Base-by-base conservation (phyloP, 2,888 invertebrate genomes). In the Octonoba sinensis region DNA sequence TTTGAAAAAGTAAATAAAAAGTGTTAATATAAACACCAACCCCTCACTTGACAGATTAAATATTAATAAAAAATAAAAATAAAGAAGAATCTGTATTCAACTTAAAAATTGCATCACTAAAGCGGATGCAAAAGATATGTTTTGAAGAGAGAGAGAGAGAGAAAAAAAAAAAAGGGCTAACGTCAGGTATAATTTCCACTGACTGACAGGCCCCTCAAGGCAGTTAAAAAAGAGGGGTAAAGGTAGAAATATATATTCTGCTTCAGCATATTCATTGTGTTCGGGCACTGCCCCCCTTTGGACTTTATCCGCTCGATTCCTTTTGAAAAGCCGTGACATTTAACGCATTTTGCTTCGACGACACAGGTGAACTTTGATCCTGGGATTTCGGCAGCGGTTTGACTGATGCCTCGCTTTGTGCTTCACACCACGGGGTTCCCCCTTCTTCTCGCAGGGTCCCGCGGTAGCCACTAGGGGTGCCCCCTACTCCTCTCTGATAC, bases 301-400 rank as follows among this genome's bases (percentile, higher is more conserved):
- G 11, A 27, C 64, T 65, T 64, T 64, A 47, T 64, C 47, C 46
- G n/a, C 62, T 36, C 59, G 15, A 65, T 62, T 56, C 57, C 22
- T 64, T 66, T 66, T 51, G 18, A 24, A 66, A 69, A 73, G 66
- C 78, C 79, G 73, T 72, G 67, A 79, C 73, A 79, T 79, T 79
- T 79, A 73, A 79, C 79, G 79, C 79, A 54, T 69, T 79, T 78
- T 66, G n/a, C 49, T 65, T 66, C 71, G 51, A 16, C 51, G 73
- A 64, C 79, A 79, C 51, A 51, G 2, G 13, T 54, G 79, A 79
- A 62, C 79, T 79, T 62, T 79, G 79, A 79, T 67, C 79, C 57
- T 24, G 8, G 51, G 47, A 66, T 78, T 79, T 79, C 69, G 67
- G 79, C 73, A 73, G 51, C 20, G 69, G 24, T 62, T 69, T 49